phyloP scores from a whole-genome alignment of 2,113 vertebrate species.

The Strix uralensis region DNA sequence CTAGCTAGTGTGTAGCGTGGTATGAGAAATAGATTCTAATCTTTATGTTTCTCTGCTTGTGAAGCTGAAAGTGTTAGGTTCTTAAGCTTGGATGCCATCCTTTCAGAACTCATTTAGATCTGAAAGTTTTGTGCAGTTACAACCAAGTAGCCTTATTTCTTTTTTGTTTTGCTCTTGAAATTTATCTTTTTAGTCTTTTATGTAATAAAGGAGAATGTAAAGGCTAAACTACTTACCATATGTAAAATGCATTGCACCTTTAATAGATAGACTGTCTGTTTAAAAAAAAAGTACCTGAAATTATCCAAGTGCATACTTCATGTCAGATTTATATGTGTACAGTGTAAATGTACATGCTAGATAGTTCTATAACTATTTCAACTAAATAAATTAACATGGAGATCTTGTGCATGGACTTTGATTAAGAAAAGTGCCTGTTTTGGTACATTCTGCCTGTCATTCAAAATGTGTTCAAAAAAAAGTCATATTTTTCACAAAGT shows the following conservation, averaged over 20 bases:
- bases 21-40: slow-evolving; percentile 20
- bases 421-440: slow-evolving; percentile 8
- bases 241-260: slow-evolving; percentile 87
- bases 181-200: neutral
- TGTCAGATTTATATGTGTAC: slow-evolving; percentile 21
- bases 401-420: slow-evolving; percentile 55
- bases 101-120: slow-evolving; percentile 44
- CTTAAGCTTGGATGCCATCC: slow-evolving; percentile 1
- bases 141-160: neutral
- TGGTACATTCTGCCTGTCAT: neutral
- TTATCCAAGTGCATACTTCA: slow-evolving; percentile 7
- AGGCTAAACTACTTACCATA: slow-evolving; percentile 55
- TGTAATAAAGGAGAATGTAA: slow-evolving; percentile 18
- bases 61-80: neutral
- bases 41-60: slow-evolving; percentile 22
- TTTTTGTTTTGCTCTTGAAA: slow-evolving; percentile 11
- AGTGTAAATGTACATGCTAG: slow-evolving; percentile 29
- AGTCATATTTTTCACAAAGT: neutral
- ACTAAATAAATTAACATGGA: slow-evolving; percentile 40
- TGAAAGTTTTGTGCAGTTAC: slow-evolving; percentile 40
- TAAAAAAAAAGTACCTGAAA: slow-evolving; percentile 1
- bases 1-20: slow-evolving; percentile 22
- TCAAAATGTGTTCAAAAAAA: slow-evolving; percentile 12
- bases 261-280: slow-evolving; percentile 72
- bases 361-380: neutral